phyloP scores from a whole-genome alignment of 2,888 invertebrate genomes.

The Scaptodrosophila latifasciaeformis region DNA sequence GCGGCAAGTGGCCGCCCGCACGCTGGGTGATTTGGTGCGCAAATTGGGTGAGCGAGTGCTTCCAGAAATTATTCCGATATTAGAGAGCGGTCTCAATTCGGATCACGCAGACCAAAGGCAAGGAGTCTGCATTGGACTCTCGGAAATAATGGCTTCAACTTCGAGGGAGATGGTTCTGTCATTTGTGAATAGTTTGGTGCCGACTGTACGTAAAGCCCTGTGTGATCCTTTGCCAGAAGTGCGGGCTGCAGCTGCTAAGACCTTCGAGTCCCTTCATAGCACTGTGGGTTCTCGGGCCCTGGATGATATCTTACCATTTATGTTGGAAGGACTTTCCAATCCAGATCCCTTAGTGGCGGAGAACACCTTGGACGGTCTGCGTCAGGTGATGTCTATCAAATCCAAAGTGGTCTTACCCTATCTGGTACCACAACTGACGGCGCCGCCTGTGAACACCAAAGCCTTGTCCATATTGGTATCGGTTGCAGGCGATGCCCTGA shows the following conservation, averaged over 20 bases:
- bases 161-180: constrained; percentile 95
- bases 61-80: constrained; percentile 98
- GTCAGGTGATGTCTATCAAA: constrained; percentile 98
- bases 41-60: constrained; percentile 98
- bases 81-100: constrained; percentile 94
- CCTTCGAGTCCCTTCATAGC: constrained; percentile 96
- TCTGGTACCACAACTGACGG: constrained; percentile 94
- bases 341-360: constrained; percentile 88
- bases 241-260: constrained; percentile 94
- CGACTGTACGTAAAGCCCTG: constrained; percentile 95
- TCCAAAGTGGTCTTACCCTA: constrained; percentile 96
- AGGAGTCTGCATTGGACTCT: constrained; percentile 98
- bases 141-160: constrained; percentile 98
- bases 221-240: constrained; percentile 96
- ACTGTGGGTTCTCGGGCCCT: constrained; percentile 95
- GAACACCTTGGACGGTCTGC: constrained; percentile 94
- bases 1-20: constrained; percentile 95
- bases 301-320: constrained; percentile 95
- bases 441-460: constrained; percentile 92
- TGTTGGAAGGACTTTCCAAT: constrained; percentile 85
- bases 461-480: constrained; percentile 95
- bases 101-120: constrained; percentile 95
- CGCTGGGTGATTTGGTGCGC: constrained; percentile 95
- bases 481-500: constrained; percentile 94
- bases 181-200: constrained; percentile 90